These are phyloP conservation scores for Parambassis ranga DNA, from an alignment of 2,797 vertebrate species.

Conservation along the genomic window DNA sequence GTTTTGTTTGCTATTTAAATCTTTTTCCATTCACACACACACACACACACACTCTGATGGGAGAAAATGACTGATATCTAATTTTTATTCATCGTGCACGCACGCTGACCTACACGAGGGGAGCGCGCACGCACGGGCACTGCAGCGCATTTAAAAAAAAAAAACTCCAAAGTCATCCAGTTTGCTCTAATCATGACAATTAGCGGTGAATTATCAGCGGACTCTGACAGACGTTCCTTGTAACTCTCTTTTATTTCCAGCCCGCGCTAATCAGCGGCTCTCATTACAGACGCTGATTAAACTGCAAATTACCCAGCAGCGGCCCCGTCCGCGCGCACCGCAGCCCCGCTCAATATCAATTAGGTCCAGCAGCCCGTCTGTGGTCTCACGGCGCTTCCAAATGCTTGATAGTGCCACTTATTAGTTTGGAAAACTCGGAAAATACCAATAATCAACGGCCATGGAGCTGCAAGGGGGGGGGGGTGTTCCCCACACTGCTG, in stretches of 20 bases:
- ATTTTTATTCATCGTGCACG: neutral
- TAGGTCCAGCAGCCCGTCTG: slow-evolving; percentile 95
- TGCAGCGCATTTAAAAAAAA: slow-evolving; percentile 86
- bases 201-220: slow-evolving; percentile 99
- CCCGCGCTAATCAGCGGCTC: slow-evolving; percentile 96
- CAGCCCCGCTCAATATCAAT: slow-evolving; percentile 99
- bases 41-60: neutral
- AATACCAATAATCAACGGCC: slow-evolving; percentile 98
- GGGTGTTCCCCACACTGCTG: slow-evolving; percentile 45
- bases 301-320: slow-evolving; percentile 99
- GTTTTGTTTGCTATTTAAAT: slow-evolving; percentile 92
- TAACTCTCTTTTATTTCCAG: slow-evolving; percentile 99
- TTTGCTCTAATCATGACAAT: slow-evolving; percentile 99
- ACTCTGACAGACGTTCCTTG: slow-evolving; percentile 99
- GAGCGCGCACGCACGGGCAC: neutral
- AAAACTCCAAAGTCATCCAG: slow-evolving; percentile 99
- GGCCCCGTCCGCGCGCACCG: slow-evolving; percentile 94
- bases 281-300: slow-evolving; percentile 99
- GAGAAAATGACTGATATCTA: slow-evolving; percentile 12
- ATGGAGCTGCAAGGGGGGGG: slow-evolving; percentile 59
- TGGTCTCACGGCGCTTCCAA: slow-evolving; percentile 78
- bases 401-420: slow-evolving; percentile 95
- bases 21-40: slow-evolving; percentile 72
- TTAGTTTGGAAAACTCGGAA: slow-evolving; percentile 99
- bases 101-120: neutral